phyloP scores from a whole-genome alignment of 2,113 vertebrate species.

The Piprites chloris region DNA sequence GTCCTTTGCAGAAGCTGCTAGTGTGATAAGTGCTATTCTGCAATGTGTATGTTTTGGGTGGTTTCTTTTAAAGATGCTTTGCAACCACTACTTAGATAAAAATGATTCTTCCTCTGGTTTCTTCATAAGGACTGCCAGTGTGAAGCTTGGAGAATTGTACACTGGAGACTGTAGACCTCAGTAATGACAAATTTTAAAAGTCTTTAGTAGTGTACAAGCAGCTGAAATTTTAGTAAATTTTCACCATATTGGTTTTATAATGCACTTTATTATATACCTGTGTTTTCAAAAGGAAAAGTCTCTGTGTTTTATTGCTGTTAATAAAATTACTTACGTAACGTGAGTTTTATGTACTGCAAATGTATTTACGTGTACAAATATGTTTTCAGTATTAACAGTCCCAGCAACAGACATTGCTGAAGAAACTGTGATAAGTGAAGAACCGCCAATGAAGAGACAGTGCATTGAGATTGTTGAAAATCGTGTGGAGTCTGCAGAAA shows the following conservation, averaged over 20 bases:
- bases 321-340: neutral
- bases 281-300: neutral
- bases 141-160: neutral
- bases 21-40: neutral
- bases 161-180: neutral
- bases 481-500: conserved; percentile 81
- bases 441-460: conserved; percentile 81
- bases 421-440: conserved; percentile 89
- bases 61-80: neutral
- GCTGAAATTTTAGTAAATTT: neutral
- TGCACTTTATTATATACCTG: neutral
- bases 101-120: neutral
- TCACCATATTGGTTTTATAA: neutral
- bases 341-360: neutral
- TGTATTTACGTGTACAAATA: neutral
- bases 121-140: neutral
- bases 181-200: neutral
- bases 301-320: neutral
- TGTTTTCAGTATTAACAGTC: conserved; percentile 82
- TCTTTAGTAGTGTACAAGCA: neutral
- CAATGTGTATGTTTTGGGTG: neutral
- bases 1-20: neutral
- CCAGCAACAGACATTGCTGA: conserved; percentile 89
- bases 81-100: neutral
- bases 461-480: conserved; percentile 87